Base-by-base conservation (phyloP, 2,113 vertebrate genomes). In the Candoia aspera region DNA sequence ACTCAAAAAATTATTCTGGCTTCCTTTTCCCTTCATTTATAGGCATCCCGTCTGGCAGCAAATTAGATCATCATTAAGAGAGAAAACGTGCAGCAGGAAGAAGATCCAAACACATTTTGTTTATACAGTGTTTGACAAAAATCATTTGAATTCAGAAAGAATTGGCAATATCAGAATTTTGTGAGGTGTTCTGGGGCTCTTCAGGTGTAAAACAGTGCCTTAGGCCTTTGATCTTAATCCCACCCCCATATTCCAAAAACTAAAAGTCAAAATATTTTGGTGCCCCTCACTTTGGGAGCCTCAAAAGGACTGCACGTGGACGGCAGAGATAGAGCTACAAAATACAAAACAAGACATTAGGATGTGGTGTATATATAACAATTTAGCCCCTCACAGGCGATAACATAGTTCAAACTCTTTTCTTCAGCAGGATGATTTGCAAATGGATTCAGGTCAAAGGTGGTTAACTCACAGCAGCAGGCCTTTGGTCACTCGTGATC, bases 81-180 rank as follows among this genome's bases (percentile, higher is more conserved):
- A 26, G 42, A 64, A 68, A 73, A 17, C 29, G 5, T 89, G 29
- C 29, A 64, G 26, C 8, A 17, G 49, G 21, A 88, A 87, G 42
- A 87, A 87, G 1, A 24, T 37, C 33, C 11, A 11, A 88, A 24
- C 42, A 59, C 37, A 59, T 87, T 87, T 59, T 60, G 33, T 87
- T 58, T 88, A 88, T 62, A 37, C 0, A 87, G 29, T 2, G 23
- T 17, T 84, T 33, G 29, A 23, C 33, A 42, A 58, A 42, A 8
- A 90, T 84, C 89, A 84, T 59, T 90, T 59, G 54, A 37, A 58
- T 59, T 84, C 68, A 85, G 24, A 90, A 59, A 60, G 21, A 21
- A 60, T 8, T 2, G n/a, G 15, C 57, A 85, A 13, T 58, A 58
- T 58, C 57, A 58, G 57, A 58, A 5, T 21, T 58, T 19, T 58